A percentile compares a stretch with the other conserved stretches of the same genome.
phyloP scores from a whole-genome alignment of 2,797 vertebrate species.

The Gambelia wislizenii region DNA sequence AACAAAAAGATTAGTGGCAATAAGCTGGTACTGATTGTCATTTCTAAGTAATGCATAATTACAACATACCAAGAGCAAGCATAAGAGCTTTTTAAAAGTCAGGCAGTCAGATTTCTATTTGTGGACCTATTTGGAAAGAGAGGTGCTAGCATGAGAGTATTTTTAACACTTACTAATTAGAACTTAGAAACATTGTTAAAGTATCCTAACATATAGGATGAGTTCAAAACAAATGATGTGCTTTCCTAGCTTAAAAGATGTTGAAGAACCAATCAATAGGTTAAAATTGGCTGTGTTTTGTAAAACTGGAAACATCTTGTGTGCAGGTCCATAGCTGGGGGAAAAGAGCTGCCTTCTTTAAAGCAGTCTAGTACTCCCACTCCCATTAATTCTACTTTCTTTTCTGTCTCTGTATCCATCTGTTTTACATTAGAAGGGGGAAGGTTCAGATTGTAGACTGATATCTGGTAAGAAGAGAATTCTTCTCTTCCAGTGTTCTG shows the following conservation, averaged over 20 bases:
- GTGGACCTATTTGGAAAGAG: not conserved
- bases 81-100: slow-evolving; percentile 9
- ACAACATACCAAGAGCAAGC: not conserved
- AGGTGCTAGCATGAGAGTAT: not conserved
- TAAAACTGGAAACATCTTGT: not conserved
- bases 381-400: not conserved
- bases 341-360: no score
- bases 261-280: not conserved
- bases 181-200: not conserved
- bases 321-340: not conserved
- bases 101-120: slow-evolving; percentile 15
- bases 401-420: not conserved
- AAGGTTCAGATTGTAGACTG: not conserved
- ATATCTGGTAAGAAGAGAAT: no score
- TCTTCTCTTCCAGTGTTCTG: not conserved
- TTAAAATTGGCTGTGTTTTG: not conserved
- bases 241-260: not conserved
- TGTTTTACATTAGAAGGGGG: not conserved
- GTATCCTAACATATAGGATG: not conserved
- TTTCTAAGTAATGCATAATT: slow-evolving; percentile 41
- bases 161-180: not conserved
- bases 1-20: slow-evolving; percentile 24
- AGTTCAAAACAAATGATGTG: not conserved
- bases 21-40: slow-evolving; percentile 36
- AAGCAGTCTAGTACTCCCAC: not conserved